Evolutionary conservation across 2,888 invertebrate genomes (phyloP).

Genomic region (Nemotelus pantherinus): DNA sequence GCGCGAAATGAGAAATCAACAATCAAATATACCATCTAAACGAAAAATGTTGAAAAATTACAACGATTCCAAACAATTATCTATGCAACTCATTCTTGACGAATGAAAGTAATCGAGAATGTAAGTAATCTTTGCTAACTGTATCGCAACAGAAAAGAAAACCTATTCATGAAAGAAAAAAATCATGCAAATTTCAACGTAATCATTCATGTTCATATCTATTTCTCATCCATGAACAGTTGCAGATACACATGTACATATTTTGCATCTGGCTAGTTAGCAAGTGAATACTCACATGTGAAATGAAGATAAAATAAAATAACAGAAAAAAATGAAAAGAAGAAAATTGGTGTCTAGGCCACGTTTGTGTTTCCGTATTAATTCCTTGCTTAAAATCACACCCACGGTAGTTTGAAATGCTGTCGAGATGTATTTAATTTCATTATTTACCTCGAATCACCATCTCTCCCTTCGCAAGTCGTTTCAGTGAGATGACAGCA

Average conservation of each 20-base stretch:
- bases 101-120: no score
- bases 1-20: constrained; percentile 22
- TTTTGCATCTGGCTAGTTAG: neutral
- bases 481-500: neutral
- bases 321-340: neutral
- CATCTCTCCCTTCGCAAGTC: neutral
- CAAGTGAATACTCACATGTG: neutral
- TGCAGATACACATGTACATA: no score
- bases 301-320: constrained; percentile 1
- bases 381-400: neutral
- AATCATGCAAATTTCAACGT: no score
- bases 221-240: no score
- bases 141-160: no score
- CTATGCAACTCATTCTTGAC: no score
- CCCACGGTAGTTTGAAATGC: constrained; percentile 2
- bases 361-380: constrained; percentile 2
- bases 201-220: no score
- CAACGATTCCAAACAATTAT: no score
- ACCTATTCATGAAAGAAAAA: no score
- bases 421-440: constrained; percentile 20
- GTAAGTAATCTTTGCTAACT: no score
- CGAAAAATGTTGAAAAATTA: no score
- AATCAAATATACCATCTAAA: constrained; percentile 4
- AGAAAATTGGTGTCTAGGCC: neutral
- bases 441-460: neutral